Base-by-base conservation (phyloP, 2,888 invertebrate genomes). In the Crossocerus cetratus region DNA sequence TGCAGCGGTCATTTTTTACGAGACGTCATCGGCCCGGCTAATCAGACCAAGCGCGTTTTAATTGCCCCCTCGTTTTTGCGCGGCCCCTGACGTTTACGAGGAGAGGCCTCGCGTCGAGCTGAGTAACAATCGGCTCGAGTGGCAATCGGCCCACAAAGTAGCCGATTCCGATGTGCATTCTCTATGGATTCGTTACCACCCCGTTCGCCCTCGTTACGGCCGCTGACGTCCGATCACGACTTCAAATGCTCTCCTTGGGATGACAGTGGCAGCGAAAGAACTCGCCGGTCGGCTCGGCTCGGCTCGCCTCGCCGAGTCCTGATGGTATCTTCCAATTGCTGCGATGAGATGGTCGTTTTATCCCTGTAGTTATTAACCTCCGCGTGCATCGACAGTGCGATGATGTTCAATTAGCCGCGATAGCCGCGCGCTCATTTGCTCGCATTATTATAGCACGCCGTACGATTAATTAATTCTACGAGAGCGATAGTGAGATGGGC, bases 41-140 rank as follows among this genome's bases (percentile, higher is more conserved):
- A 87, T 87, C 86, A 87, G 86, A 32, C 32, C 32, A 11, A 73
- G 76, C 67, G 82, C 77, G 65, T 86, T 87, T 87, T 87, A 87
- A 87, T 87, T 87, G 85, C 86, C 80, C 69, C 8, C 32, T 59
- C 66, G 67, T 78, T 84, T 84, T 84, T 83, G 72, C 65, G 53
- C 62, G 59, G 65, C 70, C 74, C 83, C 83, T 82, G 83, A 83
- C 82, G 72, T 87, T 87, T 85, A 87, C 74, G 82, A 76, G 65
- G 54, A 60, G 49, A n/a, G 18, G 71, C 42, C 43, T 16, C 14
- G 16, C 49, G 49, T 49, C 14, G 4, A 16, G 3, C 49, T 3
- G 49, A 49, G 49, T 49, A 49, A 49, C n/a, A 16, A 16, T 16
- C 16, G 49, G 49, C 49, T 16, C 14, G 49, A 49, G 16, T 16